Evolutionary conservation across 2,888 invertebrate species (phyloP).

Genomic region (Nymphalis c-album): DNA sequence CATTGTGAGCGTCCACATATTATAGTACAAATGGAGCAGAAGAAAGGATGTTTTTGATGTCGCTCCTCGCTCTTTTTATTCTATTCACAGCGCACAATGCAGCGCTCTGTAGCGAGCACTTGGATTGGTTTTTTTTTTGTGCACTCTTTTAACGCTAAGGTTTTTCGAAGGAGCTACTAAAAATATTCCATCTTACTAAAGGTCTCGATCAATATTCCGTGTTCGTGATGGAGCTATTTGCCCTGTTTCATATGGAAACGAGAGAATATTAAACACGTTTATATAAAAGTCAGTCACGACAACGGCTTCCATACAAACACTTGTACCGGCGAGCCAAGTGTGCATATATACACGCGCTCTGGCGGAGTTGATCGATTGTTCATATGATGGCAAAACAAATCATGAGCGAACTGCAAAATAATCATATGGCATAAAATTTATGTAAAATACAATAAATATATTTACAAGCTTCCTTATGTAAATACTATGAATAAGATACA

Average conservation of each 20-base stretch:
- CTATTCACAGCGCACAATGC: slow-evolving; percentile 25
- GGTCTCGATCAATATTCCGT: slow-evolving; percentile 32
- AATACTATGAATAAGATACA: no score
- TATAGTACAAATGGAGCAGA: slow-evolving; percentile 29
- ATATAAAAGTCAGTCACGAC: slow-evolving; percentile 36
- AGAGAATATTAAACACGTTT: slow-evolving; percentile 38
- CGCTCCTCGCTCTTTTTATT: slow-evolving; percentile 29
- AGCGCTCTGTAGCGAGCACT: slow-evolving; percentile 7
- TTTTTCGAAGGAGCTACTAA: slow-evolving; percentile 5
- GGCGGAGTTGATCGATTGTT: slow-evolving; percentile 21
- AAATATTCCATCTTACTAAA: slow-evolving; percentile 18
- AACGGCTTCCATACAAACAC: slow-evolving; percentile 33
- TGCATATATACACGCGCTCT: background rate
- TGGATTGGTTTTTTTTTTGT: slow-evolving; percentile 20
- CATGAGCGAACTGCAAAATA: no score
- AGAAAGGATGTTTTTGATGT: slow-evolving; percentile 32
- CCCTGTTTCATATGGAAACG: slow-evolving; percentile 30
- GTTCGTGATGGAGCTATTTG: slow-evolving; percentile 36
- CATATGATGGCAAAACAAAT: background rate
- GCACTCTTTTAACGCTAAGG: background rate
- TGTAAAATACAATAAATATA: no score
- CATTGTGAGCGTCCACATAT: slow-evolving; percentile 24
- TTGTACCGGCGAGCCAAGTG: slow-evolving; percentile 27
- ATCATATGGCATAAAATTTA: no score
- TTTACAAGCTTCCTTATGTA: no score